phyloP scores from a whole-genome alignment of 2,888 invertebrate genomes.

The Belgica antarctica region DNA sequence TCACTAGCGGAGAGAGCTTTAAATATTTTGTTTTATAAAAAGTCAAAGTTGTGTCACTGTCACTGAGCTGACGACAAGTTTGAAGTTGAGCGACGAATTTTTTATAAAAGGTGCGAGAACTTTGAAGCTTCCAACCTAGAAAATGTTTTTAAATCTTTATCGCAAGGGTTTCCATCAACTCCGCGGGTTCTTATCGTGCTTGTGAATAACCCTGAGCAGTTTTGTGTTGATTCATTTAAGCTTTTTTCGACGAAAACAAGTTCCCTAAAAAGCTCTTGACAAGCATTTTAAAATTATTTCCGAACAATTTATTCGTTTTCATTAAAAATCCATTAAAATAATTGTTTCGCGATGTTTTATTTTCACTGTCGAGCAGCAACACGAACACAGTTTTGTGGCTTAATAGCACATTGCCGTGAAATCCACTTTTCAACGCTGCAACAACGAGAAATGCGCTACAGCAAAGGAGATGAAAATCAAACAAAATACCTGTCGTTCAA shows the following conservation, averaged over 20 bases:
- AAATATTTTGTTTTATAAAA: too few species aligned
- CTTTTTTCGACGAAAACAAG: too few species aligned
- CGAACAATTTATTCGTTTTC: constrained; percentile 23
- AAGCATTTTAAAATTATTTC: background rate
- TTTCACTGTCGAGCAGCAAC: background rate
- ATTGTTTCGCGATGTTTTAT: constrained; percentile 36
- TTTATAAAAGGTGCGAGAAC: too few species aligned
- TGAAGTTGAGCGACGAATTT: too few species aligned
- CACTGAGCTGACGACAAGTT: too few species aligned
- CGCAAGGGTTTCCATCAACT: background rate
- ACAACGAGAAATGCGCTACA: background rate
- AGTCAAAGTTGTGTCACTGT: too few species aligned
- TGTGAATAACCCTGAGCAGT: too few species aligned
- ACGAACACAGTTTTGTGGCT: background rate
- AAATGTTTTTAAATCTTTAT: background rate
- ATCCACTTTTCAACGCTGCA: background rate
- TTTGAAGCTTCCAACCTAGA: too few species aligned
- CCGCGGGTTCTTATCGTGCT: too few species aligned
- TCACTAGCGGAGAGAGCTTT: background rate
- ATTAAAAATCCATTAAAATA: constrained; percentile 39
- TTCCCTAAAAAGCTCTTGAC: too few species aligned
- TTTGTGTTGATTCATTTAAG: too few species aligned
- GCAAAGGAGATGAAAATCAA: constrained; percentile 30
- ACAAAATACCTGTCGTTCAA: constrained; percentile 35
- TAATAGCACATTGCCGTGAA: background rate